These are phyloP conservation scores for Columba guinea DNA, from an alignment of 2,797 vertebrate genomes.

Conservation along the genomic window DNA sequence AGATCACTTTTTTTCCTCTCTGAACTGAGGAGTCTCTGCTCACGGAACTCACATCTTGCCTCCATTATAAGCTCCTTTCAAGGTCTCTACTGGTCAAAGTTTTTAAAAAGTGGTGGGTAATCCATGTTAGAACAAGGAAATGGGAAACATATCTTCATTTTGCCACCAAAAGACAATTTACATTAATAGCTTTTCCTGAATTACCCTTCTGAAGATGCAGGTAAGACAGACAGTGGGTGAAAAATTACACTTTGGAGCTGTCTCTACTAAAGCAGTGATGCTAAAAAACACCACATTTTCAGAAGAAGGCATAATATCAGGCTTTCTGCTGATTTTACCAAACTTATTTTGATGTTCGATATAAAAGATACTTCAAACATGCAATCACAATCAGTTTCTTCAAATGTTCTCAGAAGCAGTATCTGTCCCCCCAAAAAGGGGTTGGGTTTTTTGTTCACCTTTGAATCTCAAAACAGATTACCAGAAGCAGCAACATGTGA, in stretches of 20 bases:
- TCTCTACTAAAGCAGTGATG: neutral
- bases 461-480: neutral
- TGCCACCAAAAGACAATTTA: neutral
- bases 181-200: neutral
- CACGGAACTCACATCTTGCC: neutral
- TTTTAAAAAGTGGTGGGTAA: neutral
- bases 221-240: neutral
- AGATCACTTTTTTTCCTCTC: neutral
- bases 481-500: neutral
- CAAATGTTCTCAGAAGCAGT: neutral
- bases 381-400: neutral
- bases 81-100: neutral
- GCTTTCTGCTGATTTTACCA: neutral
- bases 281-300: neutral
- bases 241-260: neutral
- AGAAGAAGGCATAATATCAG: neutral
- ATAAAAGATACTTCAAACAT: neutral
- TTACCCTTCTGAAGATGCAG: neutral
- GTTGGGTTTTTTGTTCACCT: neutral
- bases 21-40: neutral
- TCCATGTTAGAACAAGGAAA: neutral
- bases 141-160: neutral
- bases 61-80: neutral
- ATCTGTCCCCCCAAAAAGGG: accelerated
- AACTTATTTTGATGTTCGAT: neutral